Conservation (phyloP, 2,797 vertebrate genomes). For the Cyclura pinguis region DNA sequence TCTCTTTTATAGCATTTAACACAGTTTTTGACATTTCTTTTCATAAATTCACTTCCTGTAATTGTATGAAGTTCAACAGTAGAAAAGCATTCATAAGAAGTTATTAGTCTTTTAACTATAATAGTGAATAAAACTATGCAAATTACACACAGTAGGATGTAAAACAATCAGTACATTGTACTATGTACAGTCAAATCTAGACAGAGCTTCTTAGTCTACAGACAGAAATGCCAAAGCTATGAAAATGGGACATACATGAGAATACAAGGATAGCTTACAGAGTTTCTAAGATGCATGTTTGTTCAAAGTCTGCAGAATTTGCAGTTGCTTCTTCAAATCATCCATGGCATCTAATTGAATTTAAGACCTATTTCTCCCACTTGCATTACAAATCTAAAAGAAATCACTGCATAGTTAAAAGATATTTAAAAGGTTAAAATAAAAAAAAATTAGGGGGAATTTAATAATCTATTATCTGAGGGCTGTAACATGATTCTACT, state of each 20-base stretch:
- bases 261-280: slow-evolving; percentile 1
- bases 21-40: background rate
- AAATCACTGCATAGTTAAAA: background rate
- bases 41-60: slow-evolving; percentile 9
- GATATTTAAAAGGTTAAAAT: background rate
- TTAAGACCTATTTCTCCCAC: slow-evolving; percentile 11
- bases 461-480: background rate
- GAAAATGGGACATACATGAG: slow-evolving; percentile 39
- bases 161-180: slow-evolving; percentile 62
- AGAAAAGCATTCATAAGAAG: slow-evolving; percentile 41
- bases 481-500: background rate
- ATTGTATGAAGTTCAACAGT: background rate
- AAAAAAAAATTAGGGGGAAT: background rate
- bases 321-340: background rate
- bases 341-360: background rate
- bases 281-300: slow-evolving; percentile 1
- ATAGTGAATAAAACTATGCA: slow-evolving; percentile 59
- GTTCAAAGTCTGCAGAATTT: slow-evolving; percentile 1
- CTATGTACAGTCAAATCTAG: slow-evolving; percentile 7
- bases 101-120: slow-evolving; percentile 51
- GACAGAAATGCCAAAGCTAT: slow-evolving; percentile 23
- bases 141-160: slow-evolving; percentile 48
- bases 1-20: background rate
- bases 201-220: slow-evolving; percentile 3
- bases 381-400: background rate